These are phyloP conservation scores for Trichoplax adhaerens DNA, from an alignment of 37 sponge, comb jelly and placozoan species.

Conservation along the genomic window DNA sequence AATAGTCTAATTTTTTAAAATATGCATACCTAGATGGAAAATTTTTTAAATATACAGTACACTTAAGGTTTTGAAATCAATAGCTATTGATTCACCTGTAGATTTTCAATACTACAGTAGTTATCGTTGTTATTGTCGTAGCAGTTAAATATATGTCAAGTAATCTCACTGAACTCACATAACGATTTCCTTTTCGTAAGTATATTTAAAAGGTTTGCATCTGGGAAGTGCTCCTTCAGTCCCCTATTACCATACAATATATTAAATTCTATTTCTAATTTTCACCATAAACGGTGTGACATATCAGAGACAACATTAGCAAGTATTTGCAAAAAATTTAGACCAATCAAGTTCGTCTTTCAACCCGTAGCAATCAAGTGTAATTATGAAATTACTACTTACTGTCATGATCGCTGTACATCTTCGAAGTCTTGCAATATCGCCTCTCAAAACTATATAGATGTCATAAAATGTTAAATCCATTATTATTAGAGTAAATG, in stretches of 20 bases:
- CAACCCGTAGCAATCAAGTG: slow-evolving; percentile 13
- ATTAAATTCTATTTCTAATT: not conserved
- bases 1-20: slow-evolving; percentile 94
- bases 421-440: slow-evolving; percentile 74
- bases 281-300: not conserved
- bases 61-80: too few relatives aligned
- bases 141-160: too few relatives aligned
- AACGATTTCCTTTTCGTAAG: slow-evolving; percentile 97
- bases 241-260: too few relatives aligned
- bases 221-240: not conserved
- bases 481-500: too few relatives aligned
- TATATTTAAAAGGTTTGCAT: slow-evolving; percentile 94
- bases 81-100: too few relatives aligned
- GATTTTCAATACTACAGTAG: too few relatives aligned
- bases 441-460: slow-evolving; percentile 55
- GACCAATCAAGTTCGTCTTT: slow-evolving; percentile 50
- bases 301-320: not conserved
- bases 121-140: too few relatives aligned
- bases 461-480: too few relatives aligned
- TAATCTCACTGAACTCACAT: slow-evolving; percentile 16
- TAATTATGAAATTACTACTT: not conserved
- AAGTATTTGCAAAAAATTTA: not conserved
- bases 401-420: slow-evolving; percentile 83
- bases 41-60: not conserved
- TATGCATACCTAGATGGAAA: slow-evolving; percentile 48